Conservation (phyloP, 2,113 vertebrate species). For the Rhombomys opimus region DNA sequence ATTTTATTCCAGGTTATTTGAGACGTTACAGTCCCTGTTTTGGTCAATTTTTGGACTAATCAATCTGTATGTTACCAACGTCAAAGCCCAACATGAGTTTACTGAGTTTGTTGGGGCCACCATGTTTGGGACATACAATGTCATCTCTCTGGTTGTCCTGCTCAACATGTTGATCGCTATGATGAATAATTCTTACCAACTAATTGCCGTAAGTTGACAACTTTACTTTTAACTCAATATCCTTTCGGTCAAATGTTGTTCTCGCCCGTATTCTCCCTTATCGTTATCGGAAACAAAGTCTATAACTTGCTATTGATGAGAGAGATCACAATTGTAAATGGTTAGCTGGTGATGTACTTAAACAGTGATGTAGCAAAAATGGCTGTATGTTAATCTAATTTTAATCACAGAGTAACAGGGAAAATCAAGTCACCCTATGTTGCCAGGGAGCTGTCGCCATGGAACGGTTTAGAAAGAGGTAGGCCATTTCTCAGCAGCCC, state of each 20-base stretch:
- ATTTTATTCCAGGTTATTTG: constrained; percentile 92
- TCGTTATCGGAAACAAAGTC: background rate
- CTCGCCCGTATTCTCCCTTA: background rate
- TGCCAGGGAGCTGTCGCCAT: background rate
- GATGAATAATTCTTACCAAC: constrained; percentile 99
- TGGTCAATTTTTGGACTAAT: constrained; percentile 99
- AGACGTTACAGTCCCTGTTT: constrained; percentile 97
- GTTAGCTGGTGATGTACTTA: background rate
- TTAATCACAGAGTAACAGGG: background rate
- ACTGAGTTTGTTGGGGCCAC: constrained; percentile 98
- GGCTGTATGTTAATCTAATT: background rate
- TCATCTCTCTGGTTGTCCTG: constrained; percentile 98
- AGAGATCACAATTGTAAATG: background rate
- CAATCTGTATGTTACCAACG: constrained; percentile 96
- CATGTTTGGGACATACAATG: constrained; percentile 98
- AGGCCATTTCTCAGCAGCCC: too few relatives aligned
- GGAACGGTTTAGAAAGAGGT: background rate
- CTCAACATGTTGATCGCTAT: constrained; percentile 99
- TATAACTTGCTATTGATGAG: background rate
- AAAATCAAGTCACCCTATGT: background rate
- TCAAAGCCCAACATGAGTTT: constrained; percentile 93
- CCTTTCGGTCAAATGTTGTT: background rate
- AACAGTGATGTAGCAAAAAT: background rate
- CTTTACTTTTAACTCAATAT: background rate
- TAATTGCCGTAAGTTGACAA: constrained; percentile 94